phyloP scores from a whole-genome alignment of 2,888 invertebrate species.

The Lasioglossum figueresi region DNA sequence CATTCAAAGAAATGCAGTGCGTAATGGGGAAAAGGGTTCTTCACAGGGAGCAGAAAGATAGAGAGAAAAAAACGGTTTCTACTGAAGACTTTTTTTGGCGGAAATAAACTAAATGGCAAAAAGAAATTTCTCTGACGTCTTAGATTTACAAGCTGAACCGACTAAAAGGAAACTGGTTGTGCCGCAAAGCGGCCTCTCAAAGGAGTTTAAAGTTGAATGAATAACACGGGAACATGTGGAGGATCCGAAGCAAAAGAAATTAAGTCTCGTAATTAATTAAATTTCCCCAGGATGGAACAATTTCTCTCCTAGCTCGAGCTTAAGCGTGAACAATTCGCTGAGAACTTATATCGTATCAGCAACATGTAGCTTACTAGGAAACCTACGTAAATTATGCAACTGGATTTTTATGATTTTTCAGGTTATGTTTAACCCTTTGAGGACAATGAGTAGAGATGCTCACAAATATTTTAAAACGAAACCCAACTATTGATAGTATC shows the following conservation, averaged over 20 bases:
- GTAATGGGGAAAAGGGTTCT: background rate
- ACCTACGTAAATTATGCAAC: background rate
- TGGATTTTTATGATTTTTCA: background rate
- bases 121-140: conserved; percentile 37
- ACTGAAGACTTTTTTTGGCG: background rate
- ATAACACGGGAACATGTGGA: conserved; percentile 32
- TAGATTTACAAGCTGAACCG: conserved; percentile 35
- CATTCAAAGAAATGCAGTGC: background rate
- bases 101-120: conserved; percentile 13
- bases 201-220: conserved; percentile 46
- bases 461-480: background rate
- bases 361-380: background rate
- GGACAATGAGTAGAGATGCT: background rate
- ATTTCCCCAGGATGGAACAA: conserved; percentile 14
- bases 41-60: background rate
- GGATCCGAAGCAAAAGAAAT: conserved; percentile 25
- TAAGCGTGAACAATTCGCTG: conserved; percentile 8
- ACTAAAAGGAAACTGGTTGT: conserved; percentile 45
- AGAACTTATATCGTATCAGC: background rate
- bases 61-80: conserved; percentile 5
- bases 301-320: background rate
- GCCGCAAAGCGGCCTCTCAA: conserved; percentile 11
- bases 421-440: background rate
- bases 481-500: background rate
- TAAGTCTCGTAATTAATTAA: conserved; percentile 46